Base-by-base conservation (phyloP, 2,888 invertebrate genomes). In the Pristionchus exspectatus region DNA sequence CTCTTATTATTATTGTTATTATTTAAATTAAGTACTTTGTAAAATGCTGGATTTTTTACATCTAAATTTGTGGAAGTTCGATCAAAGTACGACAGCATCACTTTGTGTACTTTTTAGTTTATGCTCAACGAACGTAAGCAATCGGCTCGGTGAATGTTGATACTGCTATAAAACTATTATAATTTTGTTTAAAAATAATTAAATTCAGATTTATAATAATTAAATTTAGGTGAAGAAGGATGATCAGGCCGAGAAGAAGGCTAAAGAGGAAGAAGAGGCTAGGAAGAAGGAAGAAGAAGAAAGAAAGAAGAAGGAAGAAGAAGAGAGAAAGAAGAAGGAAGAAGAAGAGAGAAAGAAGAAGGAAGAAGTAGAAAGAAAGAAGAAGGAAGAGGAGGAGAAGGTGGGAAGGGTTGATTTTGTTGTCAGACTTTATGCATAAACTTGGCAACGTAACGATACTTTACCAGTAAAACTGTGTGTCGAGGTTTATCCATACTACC, bases 301-400 rank as follows among this genome's bases (percentile, higher is more conserved):
- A 1, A 18, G 24, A 30, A 44, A 38, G 87, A 69, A 44, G 72
- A 87, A 69, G 30, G 18, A 56, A 27, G 33, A 38, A 44, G 87
- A 87, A 38, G 87, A 66, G 66, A 66, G 21, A 54, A 63, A 33
- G 86, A 33, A 33, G n/a, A 33, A 38, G 30, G 86, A n/a, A 27
- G 56, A 56, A n/a, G 56, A 83, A 83, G 83, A 83, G n/a, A 18
- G 24, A 30, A 44, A 38, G 87, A 69, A 44, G 72, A 87, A 69
- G 30, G 18, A 56, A 27, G 33, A 38, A 44, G 87, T 66, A 38
- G 87, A 66, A 33, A 66, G 21, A 54, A 63, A 33, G 86, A 33
- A 33, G n/a, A 33, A 38, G 30, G 86, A n/a, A 27, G 56, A 56
- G 16, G 56, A 83, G 44, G 83, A 83, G 33, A 30, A 30, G 30